Evolutionary conservation across 2,113 vertebrate species (phyloP).

Genomic region (Monarcha castaneiventris): DNA sequence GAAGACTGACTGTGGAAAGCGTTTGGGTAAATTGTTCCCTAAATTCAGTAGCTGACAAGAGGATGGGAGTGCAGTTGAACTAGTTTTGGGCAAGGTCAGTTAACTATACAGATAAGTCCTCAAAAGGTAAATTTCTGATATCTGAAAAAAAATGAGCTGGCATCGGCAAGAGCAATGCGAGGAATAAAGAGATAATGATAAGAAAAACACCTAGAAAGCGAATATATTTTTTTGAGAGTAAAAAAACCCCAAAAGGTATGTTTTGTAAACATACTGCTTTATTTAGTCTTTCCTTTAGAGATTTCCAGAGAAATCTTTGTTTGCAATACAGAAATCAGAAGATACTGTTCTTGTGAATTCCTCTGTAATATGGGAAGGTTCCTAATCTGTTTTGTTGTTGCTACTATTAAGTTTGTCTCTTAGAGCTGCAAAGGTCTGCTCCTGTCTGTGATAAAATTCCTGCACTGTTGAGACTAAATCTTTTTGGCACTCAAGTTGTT

Average conservation of each 20-base stretch:
- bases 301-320: not conserved
- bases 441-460: not conserved
- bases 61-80: not conserved
- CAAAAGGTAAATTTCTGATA: not conserved
- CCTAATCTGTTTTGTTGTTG: not conserved
- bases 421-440: not conserved
- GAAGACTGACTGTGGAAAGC: not conserved
- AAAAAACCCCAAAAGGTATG: fast-evolving
- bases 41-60: not conserved
- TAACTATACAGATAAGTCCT: not conserved
- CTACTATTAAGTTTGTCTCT: not conserved
- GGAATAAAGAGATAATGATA: not conserved
- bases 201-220: not conserved
- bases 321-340: not conserved
- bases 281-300: not conserved
- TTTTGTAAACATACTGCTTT: not conserved
- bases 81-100: not conserved
- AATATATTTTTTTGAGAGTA: not conserved
- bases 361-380: not conserved
- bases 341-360: not conserved
- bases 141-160: not conserved
- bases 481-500: not conserved
- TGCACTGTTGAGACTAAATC: not conserved
- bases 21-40: not conserved
- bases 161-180: not conserved